Evolutionary conservation across 2,888 invertebrate species (phyloP), one percentile per base, ranked within the genome.

Genomic region (Lasioglossum oenotherae): DNA sequence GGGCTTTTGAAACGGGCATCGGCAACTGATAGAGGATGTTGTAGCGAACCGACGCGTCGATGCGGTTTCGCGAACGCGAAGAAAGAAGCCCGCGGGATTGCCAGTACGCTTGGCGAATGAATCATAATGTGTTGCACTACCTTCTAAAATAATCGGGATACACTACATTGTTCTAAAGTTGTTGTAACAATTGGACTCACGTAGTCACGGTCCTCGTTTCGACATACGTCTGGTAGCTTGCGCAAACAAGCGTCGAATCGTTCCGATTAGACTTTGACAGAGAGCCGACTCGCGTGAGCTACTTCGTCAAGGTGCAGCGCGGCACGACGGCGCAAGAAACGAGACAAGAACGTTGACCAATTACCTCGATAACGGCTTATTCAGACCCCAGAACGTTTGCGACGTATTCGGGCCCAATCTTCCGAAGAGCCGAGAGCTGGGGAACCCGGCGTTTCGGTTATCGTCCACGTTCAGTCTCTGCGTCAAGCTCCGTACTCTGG

Each of bases 401-500:
- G 94, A 91, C 44, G 95, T 91, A 44, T 94, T 94, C 1, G 94
- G 92, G 35, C 94, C 94, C 78, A 95, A 87, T 92, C 96, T 95
- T 89, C 96, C 96, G 75, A 97, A 95, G 91, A 97, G 93, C 92
- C 97, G 96, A 93, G 97, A 96, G 92, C 96, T 96, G 74, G 97
- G 96, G 95, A 97, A 97, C 75, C 96, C 96, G 72, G 96, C 96
- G 86, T 96, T 49, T 82, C 96, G 95, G 71, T 97, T 97, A 93
- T 98, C 98, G 93, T 98, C 98, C 72, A 98, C 97, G 95, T 98
- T 98, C 90, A 98, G 96, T 88, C 98, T 97, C 94, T 98, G 97
- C 8, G 98, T 98, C 85, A 98, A 96, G 89, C 98, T 98, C 81
- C 98, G 97, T 95, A 98, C 98, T 95, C 98, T 96, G 91, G 98